Evolutionary conservation across 2,113 vertebrate species (phyloP).

Genomic region (Leptobrachium ailaonicum): DNA sequence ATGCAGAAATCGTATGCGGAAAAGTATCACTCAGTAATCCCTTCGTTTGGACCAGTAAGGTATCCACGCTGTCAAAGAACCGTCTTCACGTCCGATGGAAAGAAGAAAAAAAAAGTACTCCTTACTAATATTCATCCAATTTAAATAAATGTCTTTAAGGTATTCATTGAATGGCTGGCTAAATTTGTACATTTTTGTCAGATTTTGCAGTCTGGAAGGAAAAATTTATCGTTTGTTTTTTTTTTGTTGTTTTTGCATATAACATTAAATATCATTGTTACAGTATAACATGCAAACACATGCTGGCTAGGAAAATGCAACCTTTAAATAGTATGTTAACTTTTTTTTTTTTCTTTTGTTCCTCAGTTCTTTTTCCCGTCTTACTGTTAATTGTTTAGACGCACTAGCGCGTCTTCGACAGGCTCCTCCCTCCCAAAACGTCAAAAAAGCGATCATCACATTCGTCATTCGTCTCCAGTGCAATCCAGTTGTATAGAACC

Average conservation of each 20-base stretch:
- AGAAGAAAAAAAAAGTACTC: conserved; percentile 26
- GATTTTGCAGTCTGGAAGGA: conserved; percentile 56
- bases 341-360: conserved; percentile 35
- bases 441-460: conserved; percentile 31
- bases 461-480: conserved; percentile 35
- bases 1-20: neutral
- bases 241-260: conserved; percentile 58
- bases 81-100: conserved; percentile 27
- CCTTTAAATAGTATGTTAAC: conserved; percentile 53
- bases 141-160: conserved; percentile 44
- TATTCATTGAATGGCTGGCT: conserved; percentile 50
- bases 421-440: conserved; percentile 21
- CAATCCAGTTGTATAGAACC: conserved; percentile 39
- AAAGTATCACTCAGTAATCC: conserved; percentile 32
- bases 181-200: conserved; percentile 49
- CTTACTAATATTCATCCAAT: conserved; percentile 23
- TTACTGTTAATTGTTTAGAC: conserved; percentile 33
- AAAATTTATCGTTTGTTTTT: conserved; percentile 42
- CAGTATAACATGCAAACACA: conserved; percentile 60
- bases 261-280: conserved; percentile 58
- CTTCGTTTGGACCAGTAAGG: conserved; percentile 34
- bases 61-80: conserved; percentile 32
- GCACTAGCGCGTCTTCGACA: conserved; percentile 12
- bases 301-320: conserved; percentile 61
- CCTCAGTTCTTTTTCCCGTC: conserved; percentile 35